Evolutionary conservation across 2,113 vertebrate genomes (phyloP).

Genomic region (Deroptyus accipitrinus): DNA sequence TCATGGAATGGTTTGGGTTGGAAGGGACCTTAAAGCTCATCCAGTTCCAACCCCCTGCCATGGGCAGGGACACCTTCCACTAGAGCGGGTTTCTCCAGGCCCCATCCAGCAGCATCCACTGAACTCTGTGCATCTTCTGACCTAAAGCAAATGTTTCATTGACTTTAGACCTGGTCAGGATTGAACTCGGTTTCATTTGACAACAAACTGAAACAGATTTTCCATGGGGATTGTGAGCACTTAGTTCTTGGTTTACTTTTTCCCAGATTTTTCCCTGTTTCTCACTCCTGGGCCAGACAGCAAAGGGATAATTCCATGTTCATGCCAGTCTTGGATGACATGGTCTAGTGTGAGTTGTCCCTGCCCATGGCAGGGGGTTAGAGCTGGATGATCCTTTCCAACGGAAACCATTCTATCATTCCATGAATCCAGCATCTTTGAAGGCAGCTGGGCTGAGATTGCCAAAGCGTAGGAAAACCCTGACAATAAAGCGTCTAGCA

Average conservation of each 20-base stretch:
- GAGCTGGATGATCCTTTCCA: not conserved
- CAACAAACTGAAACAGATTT: not conserved
- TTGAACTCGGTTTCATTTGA: not conserved
- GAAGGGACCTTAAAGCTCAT: not conserved
- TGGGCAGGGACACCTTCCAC: not conserved
- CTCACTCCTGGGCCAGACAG: not conserved
- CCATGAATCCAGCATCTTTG: not conserved
- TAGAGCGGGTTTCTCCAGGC: not conserved
- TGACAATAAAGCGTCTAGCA: not conserved
- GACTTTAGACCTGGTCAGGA: not conserved
- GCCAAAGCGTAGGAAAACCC: not conserved
- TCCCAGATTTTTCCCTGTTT: not conserved
- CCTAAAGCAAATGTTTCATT: not conserved
- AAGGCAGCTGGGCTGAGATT: not conserved
- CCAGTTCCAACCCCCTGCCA: not conserved
- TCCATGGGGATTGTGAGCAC: not conserved
- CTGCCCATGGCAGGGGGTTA: not conserved
- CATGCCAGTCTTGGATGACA: not conserved
- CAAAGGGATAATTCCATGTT: not conserved
- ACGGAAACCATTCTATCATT: not conserved
- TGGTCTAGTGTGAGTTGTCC: not conserved
- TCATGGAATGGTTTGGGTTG: not conserved
- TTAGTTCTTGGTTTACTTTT: not conserved
- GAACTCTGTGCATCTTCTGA: not conserved
- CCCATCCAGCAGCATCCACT: not conserved